A percentile compares a stretch with the other conserved stretches of the same genome.
Evolutionary conservation across 2,888 invertebrate genomes (phyloP).

Genomic region (Phasia obesa): DNA sequence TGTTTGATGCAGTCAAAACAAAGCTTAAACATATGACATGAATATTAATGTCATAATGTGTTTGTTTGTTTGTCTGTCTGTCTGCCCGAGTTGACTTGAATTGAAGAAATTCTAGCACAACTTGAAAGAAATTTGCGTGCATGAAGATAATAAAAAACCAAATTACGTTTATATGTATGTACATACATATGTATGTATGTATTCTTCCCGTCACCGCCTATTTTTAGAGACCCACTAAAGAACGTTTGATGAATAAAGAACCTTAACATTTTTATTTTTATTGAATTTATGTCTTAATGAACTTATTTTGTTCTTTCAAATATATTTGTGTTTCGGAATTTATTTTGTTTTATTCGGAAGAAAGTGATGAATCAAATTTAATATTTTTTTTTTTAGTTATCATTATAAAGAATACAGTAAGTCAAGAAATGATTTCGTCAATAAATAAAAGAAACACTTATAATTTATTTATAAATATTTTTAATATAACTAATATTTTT

Average conservation of each 20-base stretch:
- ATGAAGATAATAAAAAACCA: conserved; percentile 3
- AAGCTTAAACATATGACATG: conserved; percentile 68
- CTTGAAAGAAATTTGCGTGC: too few relatives aligned
- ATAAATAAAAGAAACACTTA: too few relatives aligned
- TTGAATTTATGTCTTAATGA: not conserved
- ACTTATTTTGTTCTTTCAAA: not conserved
- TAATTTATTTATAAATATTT: too few relatives aligned
- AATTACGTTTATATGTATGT: conserved; percentile 31
- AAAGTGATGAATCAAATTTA: too few relatives aligned
- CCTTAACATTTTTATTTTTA: not conserved
- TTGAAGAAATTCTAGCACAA: conserved; percentile 8
- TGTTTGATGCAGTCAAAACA: conserved; percentile 73
- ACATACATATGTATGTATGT: conserved; percentile 39
- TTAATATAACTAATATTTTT: too few relatives aligned
- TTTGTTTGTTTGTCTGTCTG: not conserved
- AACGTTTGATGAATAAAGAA: not conserved
- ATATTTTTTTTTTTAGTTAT: too few relatives aligned
- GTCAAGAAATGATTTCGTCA: too few relatives aligned
- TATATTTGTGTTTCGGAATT: too few relatives aligned
- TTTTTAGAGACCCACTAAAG: conserved; percentile 41
- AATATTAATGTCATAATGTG: not conserved
- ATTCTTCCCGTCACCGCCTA: conserved; percentile 67
- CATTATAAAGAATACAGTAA: too few relatives aligned
- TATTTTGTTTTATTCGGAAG: too few relatives aligned
- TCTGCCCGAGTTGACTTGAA: conserved; percentile 8